phyloP scores from a whole-genome alignment of 2,113 vertebrate genomes.

The Spermophilus dauricus region DNA sequence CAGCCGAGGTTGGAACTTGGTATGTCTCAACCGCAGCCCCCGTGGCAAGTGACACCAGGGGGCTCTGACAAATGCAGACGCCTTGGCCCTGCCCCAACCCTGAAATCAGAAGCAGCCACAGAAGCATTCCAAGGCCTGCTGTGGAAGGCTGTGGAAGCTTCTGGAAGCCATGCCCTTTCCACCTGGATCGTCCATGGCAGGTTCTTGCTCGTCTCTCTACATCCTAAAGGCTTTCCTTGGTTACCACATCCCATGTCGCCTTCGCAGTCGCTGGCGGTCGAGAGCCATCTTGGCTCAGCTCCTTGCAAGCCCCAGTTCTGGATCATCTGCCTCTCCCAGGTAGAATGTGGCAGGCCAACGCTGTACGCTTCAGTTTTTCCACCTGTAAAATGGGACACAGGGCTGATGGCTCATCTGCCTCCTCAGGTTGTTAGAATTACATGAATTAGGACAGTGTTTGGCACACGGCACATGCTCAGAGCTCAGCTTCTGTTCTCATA shows the following conservation, averaged over 20 bases:
- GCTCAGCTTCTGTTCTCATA: not conserved
- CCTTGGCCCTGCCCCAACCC: not conserved
- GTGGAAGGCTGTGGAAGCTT: not conserved
- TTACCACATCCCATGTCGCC: not conserved
- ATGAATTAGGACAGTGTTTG: not conserved
- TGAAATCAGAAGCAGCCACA: not conserved
- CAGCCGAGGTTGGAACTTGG: not conserved
- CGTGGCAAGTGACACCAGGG: not conserved
- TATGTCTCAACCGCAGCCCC: not conserved
- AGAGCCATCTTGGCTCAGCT: not conserved
- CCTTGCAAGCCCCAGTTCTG: not conserved
- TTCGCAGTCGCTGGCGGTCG: not conserved
- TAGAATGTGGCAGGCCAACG: not conserved
- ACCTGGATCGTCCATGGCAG: not conserved
- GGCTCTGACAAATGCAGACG: not conserved
- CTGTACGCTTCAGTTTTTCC: not conserved
- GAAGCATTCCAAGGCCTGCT: fast-evolving
- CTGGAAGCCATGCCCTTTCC: not conserved
- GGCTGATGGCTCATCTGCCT: not conserved
- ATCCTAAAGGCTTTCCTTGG: too few relatives aligned
- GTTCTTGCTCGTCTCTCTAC: not conserved
- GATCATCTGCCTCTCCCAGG: not conserved
- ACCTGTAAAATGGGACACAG: not conserved
- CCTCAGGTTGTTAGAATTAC: not conserved
- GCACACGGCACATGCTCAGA: not conserved